Conservation (phyloP, 2,797 vertebrate genomes). For the Urosaurus nigricauda region DNA sequence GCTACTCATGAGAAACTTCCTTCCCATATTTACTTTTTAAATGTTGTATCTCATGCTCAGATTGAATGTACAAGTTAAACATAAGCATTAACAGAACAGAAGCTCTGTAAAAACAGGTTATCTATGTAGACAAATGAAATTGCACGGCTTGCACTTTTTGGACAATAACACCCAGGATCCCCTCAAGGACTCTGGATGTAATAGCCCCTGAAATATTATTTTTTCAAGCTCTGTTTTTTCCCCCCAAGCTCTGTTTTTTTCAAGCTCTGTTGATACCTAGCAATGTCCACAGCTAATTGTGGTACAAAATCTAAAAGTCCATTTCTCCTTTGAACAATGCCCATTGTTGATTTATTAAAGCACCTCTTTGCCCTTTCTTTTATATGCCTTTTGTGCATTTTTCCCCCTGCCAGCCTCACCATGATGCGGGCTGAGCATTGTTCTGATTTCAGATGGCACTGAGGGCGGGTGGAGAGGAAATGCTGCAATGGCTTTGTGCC, state of each 20-base stretch:
- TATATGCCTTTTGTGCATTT: not conserved
- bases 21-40: not conserved
- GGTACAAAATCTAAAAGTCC: not conserved
- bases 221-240: too few species aligned
- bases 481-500: not conserved
- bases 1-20: not conserved
- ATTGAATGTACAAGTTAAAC: not conserved
- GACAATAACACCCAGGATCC: too few species aligned
- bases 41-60: not conserved
- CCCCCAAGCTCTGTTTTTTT: too few species aligned
- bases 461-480: not conserved
- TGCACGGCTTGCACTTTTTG: not conserved
- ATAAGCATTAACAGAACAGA: not conserved
- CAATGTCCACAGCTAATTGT: not conserved
- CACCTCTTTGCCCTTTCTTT: not conserved
- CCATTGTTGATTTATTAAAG: not conserved
- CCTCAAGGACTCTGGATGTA: too few species aligned
- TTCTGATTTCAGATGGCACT: not conserved
- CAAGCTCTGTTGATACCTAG: not conserved
- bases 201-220: not conserved
- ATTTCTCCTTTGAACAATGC: not conserved
- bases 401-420: not conserved
- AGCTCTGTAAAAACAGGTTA: not conserved
- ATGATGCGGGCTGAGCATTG: not conserved
- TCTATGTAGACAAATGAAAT: not conserved